phyloP scores from a whole-genome alignment of 2,888 invertebrate species.

The Heliconius sara region DNA sequence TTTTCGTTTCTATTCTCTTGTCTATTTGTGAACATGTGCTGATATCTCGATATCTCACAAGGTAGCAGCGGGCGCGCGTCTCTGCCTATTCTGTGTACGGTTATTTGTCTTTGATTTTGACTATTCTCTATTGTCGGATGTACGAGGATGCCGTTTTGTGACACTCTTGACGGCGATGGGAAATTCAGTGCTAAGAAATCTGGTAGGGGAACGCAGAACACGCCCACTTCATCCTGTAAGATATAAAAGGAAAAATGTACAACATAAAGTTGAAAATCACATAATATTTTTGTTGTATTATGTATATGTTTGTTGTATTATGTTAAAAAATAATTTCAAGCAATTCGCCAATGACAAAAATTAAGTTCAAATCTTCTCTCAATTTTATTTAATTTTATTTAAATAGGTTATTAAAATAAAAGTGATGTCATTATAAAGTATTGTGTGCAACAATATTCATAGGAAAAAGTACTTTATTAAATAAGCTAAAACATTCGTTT shows the following conservation, averaged over 20 bases:
- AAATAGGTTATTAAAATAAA: no score
- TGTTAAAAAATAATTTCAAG: no score
- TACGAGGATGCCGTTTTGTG: conserved; percentile 58
- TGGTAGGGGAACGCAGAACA: conserved; percentile 75
- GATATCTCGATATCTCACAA: conserved; percentile 77
- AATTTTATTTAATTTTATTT: no score
- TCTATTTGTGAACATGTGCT: conserved; percentile 72
- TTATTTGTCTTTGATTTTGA: conserved; percentile 73
- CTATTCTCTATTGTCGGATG: conserved; percentile 58
- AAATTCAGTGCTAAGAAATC: conserved; percentile 73
- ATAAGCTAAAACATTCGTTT: no score
- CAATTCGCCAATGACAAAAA: no score
- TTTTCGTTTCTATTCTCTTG: conserved; percentile 56
- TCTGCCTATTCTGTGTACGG: conserved; percentile 83
- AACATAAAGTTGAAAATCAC: no score
- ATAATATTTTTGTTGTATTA: no score
- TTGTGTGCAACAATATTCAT: no score
- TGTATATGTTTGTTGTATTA: no score
- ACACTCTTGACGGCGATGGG: conserved; percentile 58
- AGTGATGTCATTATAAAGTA: no score
- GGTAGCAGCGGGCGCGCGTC: conserved; percentile 82
- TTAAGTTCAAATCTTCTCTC: no score
- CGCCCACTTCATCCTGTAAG: conserved; percentile 76
- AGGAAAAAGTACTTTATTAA: no score
- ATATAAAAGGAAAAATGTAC: neutral